A percentile compares a stretch with the other conserved stretches of the same genome.
phyloP scores from a whole-genome alignment of 2,888 invertebrate genomes.

The Synergus umbraculus region DNA sequence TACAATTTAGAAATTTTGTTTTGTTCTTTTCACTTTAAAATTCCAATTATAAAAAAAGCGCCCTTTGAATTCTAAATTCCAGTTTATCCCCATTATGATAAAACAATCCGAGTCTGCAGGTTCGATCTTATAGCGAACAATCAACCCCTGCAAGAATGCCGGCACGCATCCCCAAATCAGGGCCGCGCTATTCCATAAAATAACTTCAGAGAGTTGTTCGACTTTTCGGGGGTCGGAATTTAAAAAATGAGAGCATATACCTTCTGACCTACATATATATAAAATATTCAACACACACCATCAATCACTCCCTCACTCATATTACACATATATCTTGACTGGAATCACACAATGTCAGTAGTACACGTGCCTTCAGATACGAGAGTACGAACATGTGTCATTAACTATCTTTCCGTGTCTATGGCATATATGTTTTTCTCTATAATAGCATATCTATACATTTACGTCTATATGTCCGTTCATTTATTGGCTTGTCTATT shows the following conservation, averaged over 20 bases:
- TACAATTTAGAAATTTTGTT: too few species aligned
- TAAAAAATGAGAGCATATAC: constrained; percentile 45
- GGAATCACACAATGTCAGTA: neutral
- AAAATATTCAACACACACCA: neutral
- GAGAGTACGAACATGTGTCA: neutral
- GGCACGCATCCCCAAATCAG: constrained; percentile 26
- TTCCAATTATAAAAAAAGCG: too few species aligned
- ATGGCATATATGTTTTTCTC: neutral
- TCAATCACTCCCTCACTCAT: neutral
- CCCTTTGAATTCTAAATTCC: constrained; percentile 11
- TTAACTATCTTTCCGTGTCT: neutral
- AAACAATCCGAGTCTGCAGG: constrained; percentile 51
- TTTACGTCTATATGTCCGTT: neutral
- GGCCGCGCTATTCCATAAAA: constrained; percentile 4
- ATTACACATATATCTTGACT: too few species aligned
- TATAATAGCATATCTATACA: neutral
- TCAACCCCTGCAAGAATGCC: constrained; percentile 34
- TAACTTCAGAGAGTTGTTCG: constrained; percentile 16
- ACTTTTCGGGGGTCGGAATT: constrained; percentile 14
- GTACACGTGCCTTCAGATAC: neutral
- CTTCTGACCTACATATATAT: constrained; percentile 50
- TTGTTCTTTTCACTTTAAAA: too few species aligned
- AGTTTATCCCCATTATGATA: constrained; percentile 40
- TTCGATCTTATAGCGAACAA: constrained; percentile 33
- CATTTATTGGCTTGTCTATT: neutral